Conservation (phyloP, 2,113 vertebrate species). For the Pholis gunnellus region DNA sequence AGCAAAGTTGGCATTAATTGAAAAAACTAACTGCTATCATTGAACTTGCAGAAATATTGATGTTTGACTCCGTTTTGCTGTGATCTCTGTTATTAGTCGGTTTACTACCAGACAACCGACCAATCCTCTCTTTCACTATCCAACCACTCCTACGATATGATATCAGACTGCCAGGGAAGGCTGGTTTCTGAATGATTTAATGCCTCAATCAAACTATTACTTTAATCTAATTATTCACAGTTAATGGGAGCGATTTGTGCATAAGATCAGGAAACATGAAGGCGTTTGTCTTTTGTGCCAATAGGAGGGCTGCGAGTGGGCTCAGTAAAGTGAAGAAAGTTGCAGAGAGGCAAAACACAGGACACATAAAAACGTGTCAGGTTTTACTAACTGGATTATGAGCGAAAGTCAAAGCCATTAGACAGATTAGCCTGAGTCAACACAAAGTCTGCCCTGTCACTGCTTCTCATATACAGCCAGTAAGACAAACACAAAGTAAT, state of each 20-base stretch:
- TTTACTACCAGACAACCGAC: background rate
- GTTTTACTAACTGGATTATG: constrained; percentile 16
- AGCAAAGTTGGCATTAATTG: background rate
- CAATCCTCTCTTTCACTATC: background rate
- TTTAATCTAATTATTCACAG: background rate
- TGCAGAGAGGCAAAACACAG: constrained; percentile 1
- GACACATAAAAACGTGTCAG: constrained; percentile 8
- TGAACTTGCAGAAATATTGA: background rate
- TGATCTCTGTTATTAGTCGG: background rate
- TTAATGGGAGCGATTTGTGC: constrained; percentile 6
- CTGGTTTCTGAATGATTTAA: background rate
- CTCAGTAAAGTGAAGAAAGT: background rate
- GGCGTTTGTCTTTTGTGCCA: background rate
- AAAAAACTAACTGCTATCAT: too few relatives aligned
- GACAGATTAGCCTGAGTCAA: background rate
- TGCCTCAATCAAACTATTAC: background rate
- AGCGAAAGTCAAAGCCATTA: constrained; percentile 16
- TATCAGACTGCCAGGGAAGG: background rate
- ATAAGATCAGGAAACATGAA: background rate
- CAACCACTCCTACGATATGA: background rate
- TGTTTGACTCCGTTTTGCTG: background rate
- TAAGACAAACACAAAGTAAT: background rate
- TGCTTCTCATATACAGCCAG: background rate
- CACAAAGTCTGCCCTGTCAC: background rate
- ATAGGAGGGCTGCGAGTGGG: background rate